These are phyloP conservation scores for Macrophya annulata DNA, from an alignment of 2,888 invertebrate species.

Conservation along the genomic window DNA sequence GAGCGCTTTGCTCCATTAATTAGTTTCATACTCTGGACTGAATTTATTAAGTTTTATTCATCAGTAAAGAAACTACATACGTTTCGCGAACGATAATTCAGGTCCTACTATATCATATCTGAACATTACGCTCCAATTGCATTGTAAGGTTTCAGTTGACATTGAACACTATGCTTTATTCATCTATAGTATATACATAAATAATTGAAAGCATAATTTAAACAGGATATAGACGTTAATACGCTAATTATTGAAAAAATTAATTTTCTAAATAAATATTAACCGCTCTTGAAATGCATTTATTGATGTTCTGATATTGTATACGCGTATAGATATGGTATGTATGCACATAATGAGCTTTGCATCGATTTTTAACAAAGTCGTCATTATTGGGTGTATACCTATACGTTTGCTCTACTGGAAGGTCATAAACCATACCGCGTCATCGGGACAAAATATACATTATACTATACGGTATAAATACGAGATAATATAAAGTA, in stretches of 20 bases:
- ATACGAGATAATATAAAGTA: constrained; percentile 10
- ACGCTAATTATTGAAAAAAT: not conserved
- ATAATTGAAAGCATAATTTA: not conserved
- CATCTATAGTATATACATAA: not conserved
- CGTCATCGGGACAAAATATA: constrained; percentile 19
- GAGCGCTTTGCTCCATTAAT: not conserved
- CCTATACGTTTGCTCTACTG: constrained; percentile 8
- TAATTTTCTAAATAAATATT: not conserved
- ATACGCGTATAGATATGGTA: not conserved
- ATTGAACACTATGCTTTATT: not conserved
- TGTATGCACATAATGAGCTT: not conserved
- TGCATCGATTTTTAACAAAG: constrained; percentile 33
- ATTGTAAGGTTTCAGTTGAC: constrained; percentile 12
- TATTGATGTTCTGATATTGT: not conserved
- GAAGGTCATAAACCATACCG: constrained; percentile 46
- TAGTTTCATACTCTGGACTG: not conserved
- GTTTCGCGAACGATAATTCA: not conserved
- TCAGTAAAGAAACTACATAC: not conserved
- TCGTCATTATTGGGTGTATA: not conserved
- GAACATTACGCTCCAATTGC: not conserved
- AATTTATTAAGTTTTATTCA: not conserved
- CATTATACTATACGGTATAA: not conserved
- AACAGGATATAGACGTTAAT: not conserved
- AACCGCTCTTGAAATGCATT: not conserved
- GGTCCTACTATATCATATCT: not conserved